Evolutionary conservation across 2,113 vertebrate species (phyloP), one percentile per base, ranked within the genome.

Genomic region (Chaenocephalus aceratus): DNA sequence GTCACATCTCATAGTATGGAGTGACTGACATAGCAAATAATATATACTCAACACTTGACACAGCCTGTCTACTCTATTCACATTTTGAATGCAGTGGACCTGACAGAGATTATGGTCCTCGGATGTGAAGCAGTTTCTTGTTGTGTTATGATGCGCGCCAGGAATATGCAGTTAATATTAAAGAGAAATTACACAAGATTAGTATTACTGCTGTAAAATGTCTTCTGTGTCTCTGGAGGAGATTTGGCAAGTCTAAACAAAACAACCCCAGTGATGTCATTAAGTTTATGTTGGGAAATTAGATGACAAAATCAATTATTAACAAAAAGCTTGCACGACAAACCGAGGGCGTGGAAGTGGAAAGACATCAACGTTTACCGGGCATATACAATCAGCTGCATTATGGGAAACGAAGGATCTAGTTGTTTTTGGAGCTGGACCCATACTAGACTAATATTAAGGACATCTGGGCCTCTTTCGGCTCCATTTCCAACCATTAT

Each of bases 1-100:
- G 87, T 86, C 87, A 88, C 88, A 84, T 90, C 81, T 70, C 61
- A n/a, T 85, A 34, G 46, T 67, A 62, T 10, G 12, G 76, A 89
- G 87, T 67, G 78, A 85, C 84, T 88, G 90, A 88, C 81, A 49
- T 6, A 53, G 53, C 74, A 82, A 72, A 81, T 76, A 80, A 71
- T 69, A 46, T 34, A 77, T 10, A 54, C 68, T 72, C 68, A 4
- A 60, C 80, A 45, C 82, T 75, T 67, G 73, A 87, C 80, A 86
- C 75, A 30, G 75, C 65, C 83, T 84, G 87, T 90, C 88, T 30
- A 72, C 83, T 73, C 83, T 14, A 77, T 79, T 79, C 75, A 80
- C 66, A 49, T 81, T 84, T 87, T 59, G 74, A 81, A 86, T 57
- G 52, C 51, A 60, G 72, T 23, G 34, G 72, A 84, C 81, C 53